Evolutionary conservation across 2,797 vertebrate genomes (phyloP).

Genomic region (Aselliscus stoliczkanus): DNA sequence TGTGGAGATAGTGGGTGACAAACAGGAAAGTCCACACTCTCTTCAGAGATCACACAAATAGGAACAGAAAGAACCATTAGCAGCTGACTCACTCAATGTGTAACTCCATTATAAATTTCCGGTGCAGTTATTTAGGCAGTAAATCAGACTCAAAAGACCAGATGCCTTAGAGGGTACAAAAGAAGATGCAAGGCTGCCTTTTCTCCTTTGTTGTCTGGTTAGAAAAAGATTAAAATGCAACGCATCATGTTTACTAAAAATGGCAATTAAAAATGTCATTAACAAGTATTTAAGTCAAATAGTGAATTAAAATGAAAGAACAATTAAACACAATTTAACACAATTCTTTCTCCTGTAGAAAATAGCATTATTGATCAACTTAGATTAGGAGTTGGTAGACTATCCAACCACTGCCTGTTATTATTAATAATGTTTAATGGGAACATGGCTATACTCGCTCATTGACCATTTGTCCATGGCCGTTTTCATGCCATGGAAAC

Average conservation of each 20-base stretch:
- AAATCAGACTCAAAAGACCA: background rate
- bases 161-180: background rate
- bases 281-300: background rate
- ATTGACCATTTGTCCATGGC: background rate
- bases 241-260: background rate
- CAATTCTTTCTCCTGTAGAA: background rate
- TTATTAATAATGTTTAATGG: background rate
- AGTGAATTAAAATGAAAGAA: background rate
- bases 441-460: background rate
- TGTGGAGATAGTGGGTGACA: background rate
- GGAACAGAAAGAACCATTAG: background rate
- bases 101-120: background rate
- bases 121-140: background rate
- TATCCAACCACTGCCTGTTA: background rate
- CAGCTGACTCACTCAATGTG: background rate
- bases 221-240: background rate
- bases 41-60: background rate
- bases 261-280: background rate
- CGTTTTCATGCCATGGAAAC: rapidly evolving
- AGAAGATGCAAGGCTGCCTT: background rate
- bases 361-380: background rate
- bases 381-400: background rate
- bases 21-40: background rate
- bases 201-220: background rate
- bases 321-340: background rate